Evolutionary conservation across 2,888 invertebrate species (phyloP), one percentile per base, ranked within the genome.

Genomic region (Perizoma affinitatum): DNA sequence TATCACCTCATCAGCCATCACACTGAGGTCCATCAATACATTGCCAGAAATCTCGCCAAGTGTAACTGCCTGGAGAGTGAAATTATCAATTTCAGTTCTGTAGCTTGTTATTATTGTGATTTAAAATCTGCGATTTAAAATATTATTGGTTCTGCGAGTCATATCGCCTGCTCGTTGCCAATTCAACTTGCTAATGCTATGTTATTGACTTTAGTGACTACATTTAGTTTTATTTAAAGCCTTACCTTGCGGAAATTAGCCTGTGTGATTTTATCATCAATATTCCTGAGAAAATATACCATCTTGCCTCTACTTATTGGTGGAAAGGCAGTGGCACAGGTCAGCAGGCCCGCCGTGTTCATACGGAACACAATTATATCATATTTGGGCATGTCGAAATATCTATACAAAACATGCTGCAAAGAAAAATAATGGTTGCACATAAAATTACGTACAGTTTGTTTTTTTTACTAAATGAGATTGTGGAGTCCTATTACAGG

Each of bases 241-340:
- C 60, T 64, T 74, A 87, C 90, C 82, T 82, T 63, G 5, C 84
- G 82, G 67, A 84, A 83, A 69, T 96, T 96, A 0, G 91, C 86
- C 60, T 88, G 93, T 0, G 95, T 95, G 6, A 98, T 88, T 54
- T 90, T 91, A 4, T 93, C 94, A 6, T 94, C 92, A 5, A 84
- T 76, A 67, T 94, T 95, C 71, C 96, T 95, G 38, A 97, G 92
- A 79, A 98, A 98, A 81, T 97, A 98, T 0, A 95, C 91, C 54
- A 94, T 92, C 87, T 97, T 97, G 8, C 93, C 91, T 74, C 94
- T 94, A 36, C 93, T 88, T 45, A 92, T 84, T 0, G 93, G 74
- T 2, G 95, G 95, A 72, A 96, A 96, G 6, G 88, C 87, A 7
- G 92, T 90, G 0, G 94, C 80, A 1, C 96, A 96, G 3, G 94